These are phyloP conservation scores for Xestia rhomboidea DNA, from an alignment of 2,888 invertebrate genomes.

Conservation along the genomic window DNA sequence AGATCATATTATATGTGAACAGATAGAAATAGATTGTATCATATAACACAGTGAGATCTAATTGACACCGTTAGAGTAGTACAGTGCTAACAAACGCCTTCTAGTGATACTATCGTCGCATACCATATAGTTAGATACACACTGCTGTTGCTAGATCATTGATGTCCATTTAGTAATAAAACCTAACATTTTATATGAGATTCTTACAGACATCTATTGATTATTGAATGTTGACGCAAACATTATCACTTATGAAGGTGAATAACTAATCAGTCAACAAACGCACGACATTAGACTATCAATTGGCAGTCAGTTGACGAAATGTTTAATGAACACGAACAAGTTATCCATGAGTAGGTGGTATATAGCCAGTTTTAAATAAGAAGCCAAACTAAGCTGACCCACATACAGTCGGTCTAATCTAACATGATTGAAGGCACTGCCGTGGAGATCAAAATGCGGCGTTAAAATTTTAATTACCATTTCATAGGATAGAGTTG, in stretches of 20 bases:
- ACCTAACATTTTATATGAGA: constrained; percentile 8
- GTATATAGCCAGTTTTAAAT: constrained; percentile 69
- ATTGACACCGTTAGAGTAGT: constrained; percentile 30
- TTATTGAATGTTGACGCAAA: constrained; percentile 27
- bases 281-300: constrained; percentile 17
- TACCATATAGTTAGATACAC: constrained; percentile 11
- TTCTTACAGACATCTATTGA: neutral
- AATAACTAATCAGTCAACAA: constrained; percentile 42
- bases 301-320: constrained; percentile 28
- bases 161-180: constrained; percentile 19
- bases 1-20: constrained; percentile 30
- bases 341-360: constrained; percentile 37
- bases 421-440: constrained; percentile 78
- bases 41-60: constrained; percentile 32
- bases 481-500: constrained; percentile 70
- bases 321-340: constrained; percentile 40
- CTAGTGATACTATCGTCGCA: constrained; percentile 31
- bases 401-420: constrained; percentile 80
- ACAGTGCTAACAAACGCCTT: constrained; percentile 40
- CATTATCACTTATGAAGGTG: constrained; percentile 46
- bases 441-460: constrained; percentile 77
- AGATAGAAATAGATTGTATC: constrained; percentile 23
- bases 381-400: constrained; percentile 78
- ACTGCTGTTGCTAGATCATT: constrained; percentile 19
- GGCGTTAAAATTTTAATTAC: constrained; percentile 82